phyloP scores from a whole-genome alignment of 2,113 vertebrate genomes.

The Cygnus buccinator region DNA sequence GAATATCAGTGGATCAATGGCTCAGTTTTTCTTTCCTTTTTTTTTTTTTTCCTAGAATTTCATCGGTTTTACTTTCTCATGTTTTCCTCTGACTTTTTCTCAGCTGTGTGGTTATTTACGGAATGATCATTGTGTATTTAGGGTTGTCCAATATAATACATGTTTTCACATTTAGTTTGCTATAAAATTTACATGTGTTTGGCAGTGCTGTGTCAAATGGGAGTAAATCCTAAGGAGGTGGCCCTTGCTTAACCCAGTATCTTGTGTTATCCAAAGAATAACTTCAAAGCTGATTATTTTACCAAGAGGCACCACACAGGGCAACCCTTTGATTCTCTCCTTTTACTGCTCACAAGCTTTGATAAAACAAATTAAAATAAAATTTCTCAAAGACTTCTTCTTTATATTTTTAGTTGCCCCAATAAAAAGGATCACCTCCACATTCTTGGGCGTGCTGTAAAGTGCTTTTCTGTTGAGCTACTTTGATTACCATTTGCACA shows the following conservation, averaged over 20 bases:
- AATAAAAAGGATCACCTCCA: constrained; percentile 61
- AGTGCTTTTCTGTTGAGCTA: constrained; percentile 25
- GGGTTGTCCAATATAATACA: neutral
- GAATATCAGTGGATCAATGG: neutral
- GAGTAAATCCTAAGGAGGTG: constrained; percentile 51
- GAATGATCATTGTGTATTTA: neutral
- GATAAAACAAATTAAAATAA: constrained; percentile 72
- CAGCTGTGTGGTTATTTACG: neutral
- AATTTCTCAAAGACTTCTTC: constrained; percentile 62
- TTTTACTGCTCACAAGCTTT: constrained; percentile 65
- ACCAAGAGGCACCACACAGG: constrained; percentile 60
- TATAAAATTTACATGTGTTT: constrained; percentile 66
- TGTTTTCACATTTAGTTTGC: constrained; percentile 44
- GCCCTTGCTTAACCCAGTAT: constrained; percentile 54
- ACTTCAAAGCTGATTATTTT: constrained; percentile 79
- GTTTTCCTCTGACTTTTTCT: neutral
- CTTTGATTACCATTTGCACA: constrained; percentile 36
- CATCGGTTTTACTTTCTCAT: neutral
- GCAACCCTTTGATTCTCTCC: constrained; percentile 66
- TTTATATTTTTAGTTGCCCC: constrained; percentile 59
- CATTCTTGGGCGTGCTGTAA: constrained; percentile 29
- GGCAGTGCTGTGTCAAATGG: constrained; percentile 34
- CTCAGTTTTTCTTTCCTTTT: neutral
- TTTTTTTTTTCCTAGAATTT: neutral
- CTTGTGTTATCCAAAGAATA: constrained; percentile 74